Conservation (phyloP, 2,797 vertebrate species). For the Octomys mimax region DNA sequence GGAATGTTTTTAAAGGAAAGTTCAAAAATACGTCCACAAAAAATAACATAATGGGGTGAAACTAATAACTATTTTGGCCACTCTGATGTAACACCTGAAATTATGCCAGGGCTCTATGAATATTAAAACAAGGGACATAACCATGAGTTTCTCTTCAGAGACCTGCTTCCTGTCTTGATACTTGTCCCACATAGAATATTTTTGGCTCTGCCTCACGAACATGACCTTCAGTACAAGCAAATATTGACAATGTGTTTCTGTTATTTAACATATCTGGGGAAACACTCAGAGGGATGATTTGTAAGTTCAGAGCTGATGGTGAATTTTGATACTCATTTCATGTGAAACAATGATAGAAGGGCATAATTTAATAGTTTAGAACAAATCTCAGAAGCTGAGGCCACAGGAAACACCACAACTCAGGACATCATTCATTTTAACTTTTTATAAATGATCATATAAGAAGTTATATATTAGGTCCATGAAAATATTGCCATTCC, state of each 20-base stretch:
- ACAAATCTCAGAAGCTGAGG: neutral
- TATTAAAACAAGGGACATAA: conserved; percentile 34
- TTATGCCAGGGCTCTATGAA: conserved; percentile 47
- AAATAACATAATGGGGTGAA: neutral
- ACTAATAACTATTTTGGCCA: conserved; percentile 55
- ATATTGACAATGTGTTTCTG: conserved; percentile 60
- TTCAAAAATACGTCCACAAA: conserved; percentile 39
- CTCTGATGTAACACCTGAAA: conserved; percentile 18
- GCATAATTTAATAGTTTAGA: neutral
- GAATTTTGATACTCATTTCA: conserved; percentile 6
- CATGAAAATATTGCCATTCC: neutral
- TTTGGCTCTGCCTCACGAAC: neutral
- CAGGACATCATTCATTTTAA: neutral
- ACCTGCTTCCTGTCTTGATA: conserved; percentile 27
- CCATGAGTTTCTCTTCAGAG: neutral
- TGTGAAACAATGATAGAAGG: neutral
- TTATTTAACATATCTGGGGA: conserved; percentile 68
- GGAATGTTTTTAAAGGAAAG: conserved; percentile 41
- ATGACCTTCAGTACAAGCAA: neutral
- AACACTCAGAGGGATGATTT: neutral
- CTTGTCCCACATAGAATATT: neutral
- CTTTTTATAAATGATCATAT: neutral
- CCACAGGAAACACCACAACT: neutral
- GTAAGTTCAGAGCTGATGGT: neutral
- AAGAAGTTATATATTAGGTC: neutral